Evolutionary conservation across 2,113 vertebrate genomes (phyloP).

Genomic region (Oceanites oceanicus): DNA sequence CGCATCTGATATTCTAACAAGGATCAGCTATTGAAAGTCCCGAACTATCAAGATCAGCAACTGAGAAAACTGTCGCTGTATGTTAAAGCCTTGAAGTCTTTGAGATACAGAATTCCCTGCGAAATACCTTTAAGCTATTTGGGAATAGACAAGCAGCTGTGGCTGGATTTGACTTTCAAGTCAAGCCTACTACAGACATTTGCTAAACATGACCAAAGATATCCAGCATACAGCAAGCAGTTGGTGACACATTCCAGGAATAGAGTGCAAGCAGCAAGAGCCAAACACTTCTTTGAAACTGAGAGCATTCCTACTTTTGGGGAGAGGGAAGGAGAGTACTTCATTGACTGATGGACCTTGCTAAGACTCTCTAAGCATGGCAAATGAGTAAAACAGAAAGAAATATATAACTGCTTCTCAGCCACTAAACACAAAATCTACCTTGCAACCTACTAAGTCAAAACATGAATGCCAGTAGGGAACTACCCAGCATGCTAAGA

Average conservation of each 20-base stretch:
- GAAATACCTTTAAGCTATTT: background rate
- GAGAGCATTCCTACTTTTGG: background rate
- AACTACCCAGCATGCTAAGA: background rate
- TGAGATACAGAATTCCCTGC: background rate
- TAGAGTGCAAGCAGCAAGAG: background rate
- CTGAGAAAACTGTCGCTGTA: background rate
- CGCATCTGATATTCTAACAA: background rate
- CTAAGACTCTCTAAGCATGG: background rate
- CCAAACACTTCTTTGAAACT: background rate
- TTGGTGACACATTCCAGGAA: background rate
- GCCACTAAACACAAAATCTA: background rate
- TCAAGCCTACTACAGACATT: background rate
- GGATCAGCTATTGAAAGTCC: background rate
- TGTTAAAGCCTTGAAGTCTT: background rate
- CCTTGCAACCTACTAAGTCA: background rate
- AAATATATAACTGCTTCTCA: background rate
- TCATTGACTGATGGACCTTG: background rate
- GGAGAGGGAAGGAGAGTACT: background rate
- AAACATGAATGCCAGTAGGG: background rate
- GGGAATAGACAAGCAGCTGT: background rate
- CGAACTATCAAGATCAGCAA: background rate
- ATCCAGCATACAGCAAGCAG: background rate
- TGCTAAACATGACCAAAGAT: background rate
- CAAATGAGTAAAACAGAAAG: background rate
- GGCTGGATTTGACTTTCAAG: background rate